Evolutionary conservation across 2,113 vertebrate genomes (phyloP), one percentile per base, ranked within the genome.

Genomic region (Gobio gobio): DNA sequence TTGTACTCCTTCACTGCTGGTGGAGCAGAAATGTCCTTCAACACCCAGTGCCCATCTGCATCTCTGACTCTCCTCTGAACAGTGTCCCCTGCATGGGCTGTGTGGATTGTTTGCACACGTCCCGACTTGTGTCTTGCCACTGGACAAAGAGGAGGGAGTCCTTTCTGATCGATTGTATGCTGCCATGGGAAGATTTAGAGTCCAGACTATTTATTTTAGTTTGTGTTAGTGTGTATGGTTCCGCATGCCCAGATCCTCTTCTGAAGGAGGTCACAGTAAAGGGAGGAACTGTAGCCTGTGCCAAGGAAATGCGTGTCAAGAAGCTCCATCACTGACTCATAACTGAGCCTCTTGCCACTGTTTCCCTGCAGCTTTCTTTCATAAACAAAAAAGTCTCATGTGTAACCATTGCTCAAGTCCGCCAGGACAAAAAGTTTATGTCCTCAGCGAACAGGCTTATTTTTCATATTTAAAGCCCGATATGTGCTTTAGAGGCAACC

Each of bases 1-100:
- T 22, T 70, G 66, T 70, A 70, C 66, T 70, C 33, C 36, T 70
- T 70, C 66, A 70, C 33, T 43, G 66, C 66, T 43, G 66, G 36
- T 43, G 66, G 66, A 70, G 43, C 3, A 43, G 36, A 70, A 33
- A 43, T 70, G 64, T 68, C 64, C 29, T 68, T 68, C 64, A 68
- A 36, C 64, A 68, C 29, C 29, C 64, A 36, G 64, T 2, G 66
- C 12, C 73, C 73, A 18, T 49, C 45, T 49, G 73, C 3, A 49
- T 76, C 43, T 29, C 14, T 26, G 22, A 26, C 40, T 51, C 73
- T 26, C 24, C 73, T 51, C 13, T 49, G 22, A 24, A 76, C 47
- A 0, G 47, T 51, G 4, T 76, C 24, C 73, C n/a, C n/a, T 0
- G 45, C 43, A 76, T 47, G 47, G 14, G 73, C 73, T 51, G 22